A percentile compares a stretch with the other conserved stretches of the same genome.
Conservation (phyloP, 2,113 vertebrate species). For the Chunga burmeisteri region DNA sequence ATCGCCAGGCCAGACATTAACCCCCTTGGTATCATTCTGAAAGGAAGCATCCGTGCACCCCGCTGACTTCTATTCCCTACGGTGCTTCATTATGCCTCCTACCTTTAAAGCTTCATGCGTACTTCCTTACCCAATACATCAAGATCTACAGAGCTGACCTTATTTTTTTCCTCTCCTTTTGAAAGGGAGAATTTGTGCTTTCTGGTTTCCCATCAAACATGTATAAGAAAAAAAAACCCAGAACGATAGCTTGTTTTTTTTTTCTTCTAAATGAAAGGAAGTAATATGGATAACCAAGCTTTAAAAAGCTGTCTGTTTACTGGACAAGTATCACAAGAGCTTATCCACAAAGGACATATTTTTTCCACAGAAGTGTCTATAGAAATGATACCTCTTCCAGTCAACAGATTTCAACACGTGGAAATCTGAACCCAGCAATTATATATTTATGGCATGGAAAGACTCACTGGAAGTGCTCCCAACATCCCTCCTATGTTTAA, state of each 20-base stretch:
- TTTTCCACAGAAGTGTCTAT: background rate
- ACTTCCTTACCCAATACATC: conserved; percentile 31
- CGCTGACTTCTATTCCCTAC: conserved; percentile 32
- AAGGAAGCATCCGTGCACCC: conserved; percentile 50
- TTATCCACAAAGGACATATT: background rate
- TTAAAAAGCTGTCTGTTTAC: background rate
- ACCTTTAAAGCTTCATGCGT: background rate
- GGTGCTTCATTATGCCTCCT: background rate
- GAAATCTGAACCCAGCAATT: background rate
- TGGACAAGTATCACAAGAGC: background rate
- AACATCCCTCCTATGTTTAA: background rate
- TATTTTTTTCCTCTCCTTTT: background rate
- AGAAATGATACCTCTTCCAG: background rate
- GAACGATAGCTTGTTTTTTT: background rate
- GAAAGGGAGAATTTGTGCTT: background rate
- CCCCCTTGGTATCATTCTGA: conserved; percentile 57
- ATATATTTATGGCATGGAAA: background rate
- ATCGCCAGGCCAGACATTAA: conserved; percentile 72
- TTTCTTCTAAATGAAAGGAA: background rate
- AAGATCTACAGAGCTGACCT: background rate
- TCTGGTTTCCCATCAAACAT: background rate
- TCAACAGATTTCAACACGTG: background rate
- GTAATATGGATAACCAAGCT: background rate
- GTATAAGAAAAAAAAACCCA: background rate
- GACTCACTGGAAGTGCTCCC: background rate